Percentiles rank a stretch among this genome's conserved stretches.
These are phyloP conservation scores for Leptonema lineaticorne DNA, from an alignment of 1,140 invertebrate genomes.

Conservation along the genomic window DNA sequence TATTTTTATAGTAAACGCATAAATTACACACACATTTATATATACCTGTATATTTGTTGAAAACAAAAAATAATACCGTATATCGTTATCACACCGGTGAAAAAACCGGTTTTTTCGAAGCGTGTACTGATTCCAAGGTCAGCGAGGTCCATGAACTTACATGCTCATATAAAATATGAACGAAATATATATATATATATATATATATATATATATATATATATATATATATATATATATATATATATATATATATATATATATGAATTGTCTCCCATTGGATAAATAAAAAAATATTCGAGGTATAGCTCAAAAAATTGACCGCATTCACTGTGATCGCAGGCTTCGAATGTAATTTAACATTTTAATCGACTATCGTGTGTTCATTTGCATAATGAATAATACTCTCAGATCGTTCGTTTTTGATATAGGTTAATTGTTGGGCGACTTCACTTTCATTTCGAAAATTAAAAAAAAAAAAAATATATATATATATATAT, in stretches of 20 bases:
- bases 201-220: not conserved
- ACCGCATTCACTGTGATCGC: no score
- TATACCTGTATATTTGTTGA: not conserved
- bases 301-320: no score
- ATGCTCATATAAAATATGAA: not conserved
- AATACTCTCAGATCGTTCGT: conserved; percentile 20
- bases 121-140: not conserved
- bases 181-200: not conserved
- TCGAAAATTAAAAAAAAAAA: not conserved
- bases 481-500: no score
- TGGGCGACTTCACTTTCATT: not conserved
- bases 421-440: conserved; percentile 23
- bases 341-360: conserved; percentile 10
- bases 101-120: not conserved
- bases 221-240: not conserved
- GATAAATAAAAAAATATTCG: no score
- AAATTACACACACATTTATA: no score
- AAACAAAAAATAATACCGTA: not conserved
- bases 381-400: conserved; percentile 22
- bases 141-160: not conserved
- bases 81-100: conserved; percentile 1
- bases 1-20: no score
- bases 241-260: not conserved
- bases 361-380: conserved; percentile 22
- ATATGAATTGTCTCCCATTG: not conserved